These are phyloP conservation scores for Diploscapter pachys DNA, from an alignment of 1,140 invertebrate genomes.

Conservation along the genomic window DNA sequence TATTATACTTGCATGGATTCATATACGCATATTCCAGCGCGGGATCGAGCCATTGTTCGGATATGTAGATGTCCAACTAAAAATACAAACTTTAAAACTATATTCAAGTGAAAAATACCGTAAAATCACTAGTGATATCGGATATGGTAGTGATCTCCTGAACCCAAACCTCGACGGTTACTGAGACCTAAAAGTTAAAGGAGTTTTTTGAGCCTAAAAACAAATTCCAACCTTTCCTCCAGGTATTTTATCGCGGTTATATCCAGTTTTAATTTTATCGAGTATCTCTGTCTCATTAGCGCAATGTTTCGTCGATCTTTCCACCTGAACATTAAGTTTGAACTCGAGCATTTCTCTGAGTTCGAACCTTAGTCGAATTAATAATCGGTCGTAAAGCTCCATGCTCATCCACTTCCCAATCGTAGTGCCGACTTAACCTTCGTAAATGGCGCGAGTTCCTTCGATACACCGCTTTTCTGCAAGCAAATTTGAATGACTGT, in stretches of 20 bases:
- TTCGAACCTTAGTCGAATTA: slow-evolving; percentile 37
- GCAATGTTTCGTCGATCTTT: slow-evolving; percentile 39
- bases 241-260: slow-evolving; percentile 58
- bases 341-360: slow-evolving; percentile 11
- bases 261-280: slow-evolving; percentile 50
- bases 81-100: slow-evolving; percentile 11
- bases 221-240: slow-evolving; percentile 45
- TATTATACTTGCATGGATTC: slow-evolving; percentile 58
- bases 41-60: slow-evolving; percentile 55
- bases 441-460: slow-evolving; percentile 55
- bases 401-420: slow-evolving; percentile 56
- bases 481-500: slow-evolving; percentile 6
- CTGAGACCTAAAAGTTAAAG: slow-evolving; percentile 29
- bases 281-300: slow-evolving; percentile 57
- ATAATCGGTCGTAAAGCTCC: slow-evolving; percentile 48
- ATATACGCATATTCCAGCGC: slow-evolving; percentile 48
- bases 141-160: slow-evolving; percentile 58
- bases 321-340: slow-evolving; percentile 23
- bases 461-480: slow-evolving; percentile 54
- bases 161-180: slow-evolving; percentile 54
- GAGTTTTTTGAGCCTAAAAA: neutral
- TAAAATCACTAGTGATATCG: slow-evolving; percentile 57
- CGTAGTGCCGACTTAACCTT: slow-evolving; percentile 50
- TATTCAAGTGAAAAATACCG: slow-evolving; percentile 35
- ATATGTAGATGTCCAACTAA: slow-evolving; percentile 57